A percentile compares a stretch with the other conserved stretches of the same genome.
phyloP scores from a whole-genome alignment of 1,140 invertebrate species.

The Drosophila simulans region DNA sequence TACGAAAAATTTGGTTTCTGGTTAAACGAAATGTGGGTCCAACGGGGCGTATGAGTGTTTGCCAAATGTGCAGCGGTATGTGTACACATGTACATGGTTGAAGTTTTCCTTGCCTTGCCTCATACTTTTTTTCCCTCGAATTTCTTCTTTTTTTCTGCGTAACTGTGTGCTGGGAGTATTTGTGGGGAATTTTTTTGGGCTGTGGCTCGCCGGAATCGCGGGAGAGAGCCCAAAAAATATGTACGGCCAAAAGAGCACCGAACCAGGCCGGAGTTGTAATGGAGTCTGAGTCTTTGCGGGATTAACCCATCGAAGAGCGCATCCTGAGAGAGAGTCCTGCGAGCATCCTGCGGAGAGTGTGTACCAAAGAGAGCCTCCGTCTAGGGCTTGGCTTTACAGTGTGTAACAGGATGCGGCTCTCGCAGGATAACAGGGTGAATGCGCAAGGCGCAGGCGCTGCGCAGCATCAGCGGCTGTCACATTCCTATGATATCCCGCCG shows the following conservation, averaged over 20 bases:
- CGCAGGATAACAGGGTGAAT: constrained; percentile 68
- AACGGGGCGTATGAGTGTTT: constrained; percentile 51
- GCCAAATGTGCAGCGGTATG: constrained; percentile 39
- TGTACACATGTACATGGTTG: constrained; percentile 22
- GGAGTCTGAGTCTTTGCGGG: constrained; percentile 44
- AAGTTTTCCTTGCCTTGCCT: constrained; percentile 16
- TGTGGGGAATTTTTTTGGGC: constrained; percentile 69
- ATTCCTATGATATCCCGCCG: constrained; percentile 3
- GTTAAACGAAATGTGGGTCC: constrained; percentile 64
- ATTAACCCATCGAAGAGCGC: constrained; percentile 59
- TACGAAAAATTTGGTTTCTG: constrained; percentile 80
- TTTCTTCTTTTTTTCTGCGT: constrained; percentile 4
- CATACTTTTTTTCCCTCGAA: not conserved
- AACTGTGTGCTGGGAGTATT: constrained; percentile 40
- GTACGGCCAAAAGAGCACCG: constrained; percentile 30
- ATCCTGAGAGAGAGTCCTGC: constrained; percentile 7
- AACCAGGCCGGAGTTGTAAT: constrained; percentile 55
- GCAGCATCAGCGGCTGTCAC: constrained; percentile 57
- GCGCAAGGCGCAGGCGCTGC: constrained; percentile 58
- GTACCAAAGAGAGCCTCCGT: constrained; percentile 1
- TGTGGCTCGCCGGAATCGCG: constrained; percentile 66
- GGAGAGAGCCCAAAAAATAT: constrained; percentile 53
- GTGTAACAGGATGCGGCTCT: constrained; percentile 25
- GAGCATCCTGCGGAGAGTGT: constrained; percentile 2
- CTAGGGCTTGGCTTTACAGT: constrained; percentile 66